Percentiles rank a stretch among this genome's conserved stretches.
These are phyloP conservation scores for Archilochus colubris DNA, from an alignment of 2,113 vertebrate species.

Conservation along the genomic window DNA sequence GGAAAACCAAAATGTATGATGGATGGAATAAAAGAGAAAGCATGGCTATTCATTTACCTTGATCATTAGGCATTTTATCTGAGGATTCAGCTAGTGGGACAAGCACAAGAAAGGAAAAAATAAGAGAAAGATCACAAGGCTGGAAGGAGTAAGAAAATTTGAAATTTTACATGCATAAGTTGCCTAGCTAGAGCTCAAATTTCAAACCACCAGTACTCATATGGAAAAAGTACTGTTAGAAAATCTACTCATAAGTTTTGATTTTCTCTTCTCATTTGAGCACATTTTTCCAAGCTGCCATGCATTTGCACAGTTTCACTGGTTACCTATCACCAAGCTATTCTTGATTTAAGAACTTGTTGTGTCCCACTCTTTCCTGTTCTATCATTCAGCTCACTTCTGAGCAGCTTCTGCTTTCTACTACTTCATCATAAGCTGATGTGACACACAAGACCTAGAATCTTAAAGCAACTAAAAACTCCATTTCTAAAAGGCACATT, in stretches of 20 bases:
- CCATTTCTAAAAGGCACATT: not conserved
- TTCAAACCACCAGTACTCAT: not conserved
- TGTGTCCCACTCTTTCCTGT: not conserved
- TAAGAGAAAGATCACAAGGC: slow-evolving; percentile 86
- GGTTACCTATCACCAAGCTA: not conserved
- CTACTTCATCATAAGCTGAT: not conserved
- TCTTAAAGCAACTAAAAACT: not conserved
- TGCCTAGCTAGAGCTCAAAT: not conserved
- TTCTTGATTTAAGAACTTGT: not conserved
- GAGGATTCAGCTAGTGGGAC: slow-evolving; percentile 95
- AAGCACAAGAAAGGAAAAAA: slow-evolving; percentile 84
- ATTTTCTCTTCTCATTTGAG: not conserved
- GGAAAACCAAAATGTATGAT: slow-evolving; percentile 28
- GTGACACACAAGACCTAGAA: not conserved
- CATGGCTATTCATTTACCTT: slow-evolving; percentile 91
- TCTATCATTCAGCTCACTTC: not conserved
- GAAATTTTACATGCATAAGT: not conserved
- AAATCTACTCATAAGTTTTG: not conserved
- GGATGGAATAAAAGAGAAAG: slow-evolving; percentile 62
- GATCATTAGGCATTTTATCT: slow-evolving; percentile 99
- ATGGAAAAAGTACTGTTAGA: not conserved
- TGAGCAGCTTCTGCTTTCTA: no score
- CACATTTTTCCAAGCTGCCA: not conserved
- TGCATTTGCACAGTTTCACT: not conserved
- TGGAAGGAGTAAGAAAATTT: slow-evolving; percentile 73